Percentiles rank a stretch among this genome's conserved stretches.
phyloP scores from a whole-genome alignment of 2,113 vertebrate species.

The Raja brachyura region DNA sequence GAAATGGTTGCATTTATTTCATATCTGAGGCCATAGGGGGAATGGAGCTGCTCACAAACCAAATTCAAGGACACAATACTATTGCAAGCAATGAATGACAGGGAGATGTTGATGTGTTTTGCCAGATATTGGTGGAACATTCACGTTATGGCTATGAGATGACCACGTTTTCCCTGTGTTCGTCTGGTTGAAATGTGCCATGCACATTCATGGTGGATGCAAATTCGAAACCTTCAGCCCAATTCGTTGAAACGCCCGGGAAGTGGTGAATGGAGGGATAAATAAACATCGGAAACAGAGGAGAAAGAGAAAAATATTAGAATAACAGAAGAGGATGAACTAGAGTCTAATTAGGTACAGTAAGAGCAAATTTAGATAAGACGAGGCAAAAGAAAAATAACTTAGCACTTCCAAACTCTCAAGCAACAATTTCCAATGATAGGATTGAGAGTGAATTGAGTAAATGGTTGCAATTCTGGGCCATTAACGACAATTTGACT shows the following conservation, averaged over 20 bases:
- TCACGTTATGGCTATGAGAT: not conserved
- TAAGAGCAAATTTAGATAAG: not conserved
- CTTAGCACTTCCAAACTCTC: not conserved
- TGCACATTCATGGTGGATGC: not conserved
- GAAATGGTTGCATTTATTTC: slow-evolving; percentile 24
- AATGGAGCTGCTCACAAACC: not conserved
- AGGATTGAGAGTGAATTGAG: not conserved
- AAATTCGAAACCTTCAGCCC: not conserved
- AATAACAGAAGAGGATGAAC: not conserved
- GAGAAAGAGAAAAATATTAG: not conserved
- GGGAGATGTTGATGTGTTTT: not conserved
- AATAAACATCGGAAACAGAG: not conserved
- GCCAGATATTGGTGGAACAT: not conserved
- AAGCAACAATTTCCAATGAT: not conserved
- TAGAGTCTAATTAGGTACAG: not conserved
- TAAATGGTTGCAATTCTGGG: not conserved
- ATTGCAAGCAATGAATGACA: slow-evolving; percentile 18
- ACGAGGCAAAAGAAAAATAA: not conserved
- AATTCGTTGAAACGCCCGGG: not conserved
- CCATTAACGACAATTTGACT: not conserved
- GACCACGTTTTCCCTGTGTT: not conserved
- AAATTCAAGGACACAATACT: slow-evolving; percentile 11
- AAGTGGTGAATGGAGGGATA: not conserved
- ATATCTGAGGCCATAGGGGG: not conserved
- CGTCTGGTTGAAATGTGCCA: not conserved